Conservation (phyloP, 1,140 invertebrate genomes). For the Lycorma delicatula region DNA sequence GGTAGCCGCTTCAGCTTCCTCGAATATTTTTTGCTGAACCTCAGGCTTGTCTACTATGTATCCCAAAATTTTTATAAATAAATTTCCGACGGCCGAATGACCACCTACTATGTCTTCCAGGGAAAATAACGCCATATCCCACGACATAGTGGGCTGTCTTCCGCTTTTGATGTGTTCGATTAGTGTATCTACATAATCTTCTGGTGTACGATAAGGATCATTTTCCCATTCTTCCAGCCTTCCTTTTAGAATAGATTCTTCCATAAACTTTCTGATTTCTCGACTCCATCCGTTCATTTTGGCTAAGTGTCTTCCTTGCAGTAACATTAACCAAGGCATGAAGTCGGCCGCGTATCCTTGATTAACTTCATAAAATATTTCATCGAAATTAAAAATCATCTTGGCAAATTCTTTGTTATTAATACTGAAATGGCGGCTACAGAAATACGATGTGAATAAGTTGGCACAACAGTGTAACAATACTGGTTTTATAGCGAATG, state of each 20-base stretch:
- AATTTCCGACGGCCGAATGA: conserved; percentile 74
- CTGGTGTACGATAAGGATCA: background rate
- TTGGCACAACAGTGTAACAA: conserved; percentile 46
- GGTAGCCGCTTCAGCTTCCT: conserved; percentile 57
- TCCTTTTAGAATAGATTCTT: conserved; percentile 58
- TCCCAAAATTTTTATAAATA: conserved; percentile 60
- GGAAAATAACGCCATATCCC: conserved; percentile 45
- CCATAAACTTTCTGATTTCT: conserved; percentile 64
- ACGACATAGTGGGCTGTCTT: conserved; percentile 53
- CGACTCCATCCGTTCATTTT: conserved; percentile 58
- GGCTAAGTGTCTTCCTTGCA: conserved; percentile 58
- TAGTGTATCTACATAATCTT: conserved; percentile 65
- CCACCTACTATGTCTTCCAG: conserved; percentile 81
- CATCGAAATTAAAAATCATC: conserved; percentile 65
- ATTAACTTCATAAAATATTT: conserved; percentile 85
- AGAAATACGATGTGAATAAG: conserved; percentile 75
- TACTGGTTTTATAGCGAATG: conserved; percentile 29
- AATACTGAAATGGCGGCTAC: conserved; percentile 59
- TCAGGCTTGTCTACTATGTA: conserved; percentile 54
- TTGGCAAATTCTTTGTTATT: conserved; percentile 54
- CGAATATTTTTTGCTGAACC: conserved; percentile 52
- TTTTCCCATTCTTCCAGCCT: conserved; percentile 39
- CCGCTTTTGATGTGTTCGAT: conserved; percentile 54
- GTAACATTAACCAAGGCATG: conserved; percentile 68
- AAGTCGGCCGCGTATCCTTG: conserved; percentile 82